These are phyloP conservation scores for Tychaedon coryphoeus DNA, from an alignment of 2,113 vertebrate genomes.

Conservation along the genomic window DNA sequence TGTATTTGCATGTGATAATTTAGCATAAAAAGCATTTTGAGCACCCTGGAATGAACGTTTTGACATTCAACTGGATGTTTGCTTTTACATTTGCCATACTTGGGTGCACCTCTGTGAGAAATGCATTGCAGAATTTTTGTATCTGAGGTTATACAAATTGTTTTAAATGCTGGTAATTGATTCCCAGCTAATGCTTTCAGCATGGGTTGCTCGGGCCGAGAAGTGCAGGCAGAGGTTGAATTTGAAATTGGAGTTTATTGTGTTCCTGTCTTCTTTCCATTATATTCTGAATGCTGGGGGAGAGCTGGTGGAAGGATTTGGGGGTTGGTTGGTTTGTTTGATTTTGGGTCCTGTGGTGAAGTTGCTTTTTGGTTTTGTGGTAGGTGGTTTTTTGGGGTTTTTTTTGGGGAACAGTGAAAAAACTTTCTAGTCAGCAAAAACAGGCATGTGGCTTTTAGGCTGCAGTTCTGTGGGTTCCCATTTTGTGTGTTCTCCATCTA, in stretches of 20 bases:
- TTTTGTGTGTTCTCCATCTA: not conserved
- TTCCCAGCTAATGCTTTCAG: not conserved
- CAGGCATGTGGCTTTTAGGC: not conserved
- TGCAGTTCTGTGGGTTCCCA: not conserved
- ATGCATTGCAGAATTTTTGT: not conserved
- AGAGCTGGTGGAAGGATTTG: not conserved
- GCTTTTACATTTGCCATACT: not conserved
- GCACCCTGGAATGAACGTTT: slow-evolving; percentile 6
- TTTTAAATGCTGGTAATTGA: slow-evolving; percentile 2
- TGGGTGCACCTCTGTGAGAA: not conserved
- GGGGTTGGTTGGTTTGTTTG: not conserved
- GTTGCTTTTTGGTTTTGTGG: not conserved
- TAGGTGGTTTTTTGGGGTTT: too few relatives aligned
- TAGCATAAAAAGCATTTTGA: slow-evolving; percentile 19
- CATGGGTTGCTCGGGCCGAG: not conserved
- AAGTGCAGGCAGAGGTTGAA: not conserved
- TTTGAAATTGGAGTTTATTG: not conserved
- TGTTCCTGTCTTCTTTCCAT: not conserved
- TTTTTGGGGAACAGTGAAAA: not conserved
- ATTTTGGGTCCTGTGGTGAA: not conserved
- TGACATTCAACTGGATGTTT: slow-evolving; percentile 36
- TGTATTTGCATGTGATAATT: not conserved
- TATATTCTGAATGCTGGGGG: not conserved
- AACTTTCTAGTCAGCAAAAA: not conserved
- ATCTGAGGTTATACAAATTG: not conserved